Percentiles rank a stretch among this genome's conserved stretches.
Evolutionary conservation across 1,140 invertebrate species (phyloP).

Genomic region (Hyles vespertilio): DNA sequence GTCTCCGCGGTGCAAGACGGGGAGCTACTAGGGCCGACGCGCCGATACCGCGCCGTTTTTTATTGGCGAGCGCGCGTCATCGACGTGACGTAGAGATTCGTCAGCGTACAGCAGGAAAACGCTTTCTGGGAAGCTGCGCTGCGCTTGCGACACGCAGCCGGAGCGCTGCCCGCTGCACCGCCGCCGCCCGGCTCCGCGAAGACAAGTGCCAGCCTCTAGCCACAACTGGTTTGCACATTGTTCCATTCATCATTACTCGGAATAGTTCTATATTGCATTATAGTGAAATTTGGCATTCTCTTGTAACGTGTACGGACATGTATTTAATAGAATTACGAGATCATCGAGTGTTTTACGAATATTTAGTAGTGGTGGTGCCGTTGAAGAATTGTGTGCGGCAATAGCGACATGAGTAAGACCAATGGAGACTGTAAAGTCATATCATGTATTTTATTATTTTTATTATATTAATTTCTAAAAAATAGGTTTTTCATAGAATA

Average conservation of each 20-base stretch:
- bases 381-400: too few species aligned
- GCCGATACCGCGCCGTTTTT: constrained; percentile 40
- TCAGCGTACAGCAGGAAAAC: constrained; percentile 60
- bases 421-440: too few species aligned
- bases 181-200: constrained; percentile 3
- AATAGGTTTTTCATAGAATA: too few species aligned
- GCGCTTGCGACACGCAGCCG: constrained; percentile 5
- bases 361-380: neutral
- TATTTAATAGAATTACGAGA: neutral
- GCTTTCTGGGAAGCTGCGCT: constrained; percentile 61
- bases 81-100: constrained; percentile 49
- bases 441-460: too few species aligned
- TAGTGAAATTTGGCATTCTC: too few species aligned
- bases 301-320: too few species aligned
- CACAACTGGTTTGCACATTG: constrained; percentile 2
- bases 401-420: too few species aligned
- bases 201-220: too few species aligned
- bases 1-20: constrained; percentile 5
- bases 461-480: too few species aligned
- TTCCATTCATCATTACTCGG: too few species aligned
- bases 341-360: neutral
- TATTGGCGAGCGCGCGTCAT: constrained; percentile 51
- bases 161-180: too few species aligned
- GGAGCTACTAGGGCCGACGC: constrained; percentile 42
- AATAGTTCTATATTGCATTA: too few species aligned